These are phyloP conservation scores for Zelostemma sp. DNA, from an alignment of 1,140 invertebrate genomes.

Conservation along the genomic window DNA sequence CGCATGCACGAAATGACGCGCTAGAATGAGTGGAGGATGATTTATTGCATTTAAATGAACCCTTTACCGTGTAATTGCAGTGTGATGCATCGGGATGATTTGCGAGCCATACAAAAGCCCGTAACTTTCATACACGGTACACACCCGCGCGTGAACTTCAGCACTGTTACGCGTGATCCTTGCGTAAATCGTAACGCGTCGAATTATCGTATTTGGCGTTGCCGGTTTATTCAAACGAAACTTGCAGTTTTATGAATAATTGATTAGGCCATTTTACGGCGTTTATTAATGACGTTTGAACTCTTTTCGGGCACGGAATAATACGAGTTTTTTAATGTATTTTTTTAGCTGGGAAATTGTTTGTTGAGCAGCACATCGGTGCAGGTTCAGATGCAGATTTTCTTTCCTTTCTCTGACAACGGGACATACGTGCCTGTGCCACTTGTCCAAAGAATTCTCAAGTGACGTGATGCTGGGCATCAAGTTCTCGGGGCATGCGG, in stretches of 20 bases:
- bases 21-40: conserved; percentile 64
- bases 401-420: conserved; percentile 28
- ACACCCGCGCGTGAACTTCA: conserved; percentile 40
- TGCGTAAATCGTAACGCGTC: conserved; percentile 26
- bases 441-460: conserved; percentile 24
- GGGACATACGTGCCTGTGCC: conserved; percentile 10
- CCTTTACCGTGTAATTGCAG: conserved; percentile 68
- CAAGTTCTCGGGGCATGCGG: conserved; percentile 28
- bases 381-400: conserved; percentile 18
- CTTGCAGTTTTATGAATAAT: conserved; percentile 5
- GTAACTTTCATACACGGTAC: conserved; percentile 49
- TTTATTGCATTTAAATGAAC: conserved; percentile 70
- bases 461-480: conserved; percentile 40
- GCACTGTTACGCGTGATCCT: conserved; percentile 22
- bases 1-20: conserved; percentile 54
- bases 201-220: conserved; percentile 20
- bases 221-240: conserved; percentile 14
- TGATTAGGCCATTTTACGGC: conserved; percentile 24
- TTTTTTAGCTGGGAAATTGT: too few species aligned
- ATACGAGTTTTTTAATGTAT: too few species aligned
- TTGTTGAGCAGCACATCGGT: conserved; percentile 7
- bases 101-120: conserved; percentile 57
- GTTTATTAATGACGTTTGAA: conserved; percentile 16
- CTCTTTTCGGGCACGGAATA: too few species aligned
- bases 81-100: conserved; percentile 68